phyloP scores from a whole-genome alignment of 2,888 invertebrate species.

The Amblyjoppa fuscipennis region DNA sequence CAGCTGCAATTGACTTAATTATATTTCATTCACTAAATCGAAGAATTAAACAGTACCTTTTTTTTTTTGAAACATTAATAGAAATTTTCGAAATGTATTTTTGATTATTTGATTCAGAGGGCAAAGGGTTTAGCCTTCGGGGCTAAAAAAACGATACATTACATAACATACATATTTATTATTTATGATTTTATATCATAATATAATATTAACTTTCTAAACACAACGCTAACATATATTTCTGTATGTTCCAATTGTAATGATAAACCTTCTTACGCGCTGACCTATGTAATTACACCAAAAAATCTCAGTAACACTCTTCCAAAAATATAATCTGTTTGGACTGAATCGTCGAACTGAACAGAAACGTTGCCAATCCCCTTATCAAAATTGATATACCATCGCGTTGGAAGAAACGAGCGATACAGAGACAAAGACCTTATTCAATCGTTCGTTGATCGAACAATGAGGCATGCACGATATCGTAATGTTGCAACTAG shows the following conservation, averaged over 20 bases:
- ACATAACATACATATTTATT: constrained; percentile 83
- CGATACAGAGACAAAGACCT: neutral
- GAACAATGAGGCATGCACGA: neutral
- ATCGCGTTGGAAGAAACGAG: neutral
- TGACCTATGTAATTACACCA: constrained; percentile 72
- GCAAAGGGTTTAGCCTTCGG: neutral
- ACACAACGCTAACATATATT: constrained; percentile 74
- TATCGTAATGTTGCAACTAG: neutral
- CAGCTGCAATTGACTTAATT: no score
- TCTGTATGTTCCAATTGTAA: constrained; percentile 59
- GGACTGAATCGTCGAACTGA: neutral
- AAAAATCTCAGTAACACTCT: constrained; percentile 77
- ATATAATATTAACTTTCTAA: constrained; percentile 83
- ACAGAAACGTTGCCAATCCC: constrained; percentile 20
- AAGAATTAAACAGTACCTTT: no score
- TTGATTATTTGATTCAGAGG: no score
- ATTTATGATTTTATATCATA: constrained; percentile 82
- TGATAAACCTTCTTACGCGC: constrained; percentile 39
- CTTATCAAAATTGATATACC: neutral
- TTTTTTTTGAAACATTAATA: no score
- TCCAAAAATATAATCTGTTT: constrained; percentile 77
- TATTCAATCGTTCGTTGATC: constrained; percentile 17
- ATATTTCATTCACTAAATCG: no score
- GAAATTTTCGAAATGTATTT: no score
- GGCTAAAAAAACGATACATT: constrained; percentile 40